Base-by-base conservation (phyloP, 1,140 invertebrate species). In the Colletes latitarsis region DNA sequence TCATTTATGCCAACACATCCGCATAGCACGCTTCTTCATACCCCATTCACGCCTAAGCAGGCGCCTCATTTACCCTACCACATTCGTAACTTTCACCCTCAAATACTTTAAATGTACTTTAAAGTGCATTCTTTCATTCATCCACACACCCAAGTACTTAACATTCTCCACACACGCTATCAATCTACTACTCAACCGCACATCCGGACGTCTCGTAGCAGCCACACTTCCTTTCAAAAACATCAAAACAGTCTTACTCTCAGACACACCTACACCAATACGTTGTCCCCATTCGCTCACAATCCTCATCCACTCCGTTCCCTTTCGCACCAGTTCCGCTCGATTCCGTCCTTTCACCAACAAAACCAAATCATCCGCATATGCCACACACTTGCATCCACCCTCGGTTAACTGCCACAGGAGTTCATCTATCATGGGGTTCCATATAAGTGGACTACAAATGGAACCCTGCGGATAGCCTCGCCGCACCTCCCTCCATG, bases 341-440 rank as follows among this genome's bases (percentile, higher is more conserved):
- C 85, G 74, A 73, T 49, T 71, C 6, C 70, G 19, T 10, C 81
- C 85, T 63, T 82, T 67, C 4, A 85, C 49, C 14, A 85, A 14
- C 15, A 87, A 19, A 5, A 82, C 43, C 2, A 88, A 19, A 57
- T 88, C 82, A 71, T 89, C 86, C 2, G 82, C 82, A 83, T 88
- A 89, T 6, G 86, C 85, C 21, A 87, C 72, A 15, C 70, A 72
- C 14, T 82, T 73, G 43, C 55, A 80, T 0, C 64, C 58, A 10
- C 15, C 0, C 0, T 68, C 62, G 15, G 21, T 4, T 2, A 88
- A 19, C 3, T 21, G 17, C 15, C 43, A 19, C 63, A 87, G 21
- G 9, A 88, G 1, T 0, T 76, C 74, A 82, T 89, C 83, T 78
- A 89, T 86, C 81, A 77, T 73, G 6, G 87, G 60, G 15, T 85